Evolutionary conservation across 2,888 invertebrate species (phyloP).

Genomic region (Brachyptera risi): DNA sequence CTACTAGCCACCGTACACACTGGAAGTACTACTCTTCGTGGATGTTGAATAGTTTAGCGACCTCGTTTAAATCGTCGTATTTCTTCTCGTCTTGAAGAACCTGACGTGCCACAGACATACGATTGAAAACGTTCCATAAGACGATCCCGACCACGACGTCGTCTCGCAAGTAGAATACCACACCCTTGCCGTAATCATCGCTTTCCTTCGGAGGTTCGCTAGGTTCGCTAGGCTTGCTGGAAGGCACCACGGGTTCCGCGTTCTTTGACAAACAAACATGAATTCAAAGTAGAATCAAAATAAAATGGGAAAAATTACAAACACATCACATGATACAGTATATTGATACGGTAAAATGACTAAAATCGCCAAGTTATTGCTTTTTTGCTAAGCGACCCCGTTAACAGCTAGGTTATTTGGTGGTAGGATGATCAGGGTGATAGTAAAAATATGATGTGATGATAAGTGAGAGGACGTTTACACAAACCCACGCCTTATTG

Average conservation of each 20-base stretch:
- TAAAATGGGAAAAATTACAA: no score
- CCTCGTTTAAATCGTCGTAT: slow-evolving; percentile 87
- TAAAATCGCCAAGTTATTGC: no score
- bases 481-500: no score
- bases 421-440: no score
- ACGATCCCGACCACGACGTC: slow-evolving; percentile 88
- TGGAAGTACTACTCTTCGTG: slow-evolving; percentile 51
- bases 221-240: slow-evolving; percentile 28
- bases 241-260: slow-evolving; percentile 32
- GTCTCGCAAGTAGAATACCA: slow-evolving; percentile 85
- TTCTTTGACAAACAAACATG: slow-evolving; percentile 21
- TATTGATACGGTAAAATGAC: no score
- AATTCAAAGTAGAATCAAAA: no score
- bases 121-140: slow-evolving; percentile 91
- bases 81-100: slow-evolving; percentile 76
- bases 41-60: slow-evolving; percentile 88
- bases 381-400: no score
- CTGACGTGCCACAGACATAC: slow-evolving; percentile 85
- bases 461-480: no score
- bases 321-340: no score
- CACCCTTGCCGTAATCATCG: slow-evolving; percentile 73
- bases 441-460: no score
- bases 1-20: no score
- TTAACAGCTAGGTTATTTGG: no score
- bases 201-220: slow-evolving; percentile 39